A percentile compares a stretch with the other conserved stretches of the same genome.
Conservation (phyloP, 2,888 invertebrate species). For the Allophyes oxyacanthae region DNA sequence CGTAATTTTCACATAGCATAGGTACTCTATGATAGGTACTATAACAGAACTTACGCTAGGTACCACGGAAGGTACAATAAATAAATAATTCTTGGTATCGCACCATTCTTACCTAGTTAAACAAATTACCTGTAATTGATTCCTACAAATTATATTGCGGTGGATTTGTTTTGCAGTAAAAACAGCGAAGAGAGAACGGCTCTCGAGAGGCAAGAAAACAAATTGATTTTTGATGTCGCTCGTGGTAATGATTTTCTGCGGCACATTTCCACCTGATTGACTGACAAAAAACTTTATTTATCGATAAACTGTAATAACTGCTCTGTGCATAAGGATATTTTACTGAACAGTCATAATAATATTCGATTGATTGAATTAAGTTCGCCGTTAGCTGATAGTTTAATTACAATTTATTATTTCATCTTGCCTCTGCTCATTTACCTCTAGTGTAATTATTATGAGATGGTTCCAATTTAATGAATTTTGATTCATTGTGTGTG, state of each 20-base stretch:
- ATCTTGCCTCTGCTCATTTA: constrained; percentile 31
- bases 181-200: constrained; percentile 55
- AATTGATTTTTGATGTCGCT: constrained; percentile 84
- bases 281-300: constrained; percentile 67
- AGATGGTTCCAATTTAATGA: constrained; percentile 46
- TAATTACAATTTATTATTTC: constrained; percentile 46
- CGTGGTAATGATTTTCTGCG: constrained; percentile 71
- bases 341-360: constrained; percentile 60
- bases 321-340: constrained; percentile 64
- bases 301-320: constrained; percentile 65
- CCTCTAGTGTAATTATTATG: constrained; percentile 35
- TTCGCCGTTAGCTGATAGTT: constrained; percentile 59
- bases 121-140: constrained; percentile 64
- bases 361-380: constrained; percentile 66
- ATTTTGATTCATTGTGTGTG: constrained; percentile 26
- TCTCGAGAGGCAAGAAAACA: constrained; percentile 69
- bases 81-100: neutral
- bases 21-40: too few relatives aligned
- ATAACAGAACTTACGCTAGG: too few relatives aligned
- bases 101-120: constrained; percentile 41
- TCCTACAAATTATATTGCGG: constrained; percentile 65
- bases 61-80: too few relatives aligned
- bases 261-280: constrained; percentile 62
- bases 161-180: constrained; percentile 67
- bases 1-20: neutral